Evolutionary conservation across 2,888 invertebrate genomes (phyloP), one percentile per base, ranked within the genome.

Genomic region (Eucriotettix oculatus): DNA sequence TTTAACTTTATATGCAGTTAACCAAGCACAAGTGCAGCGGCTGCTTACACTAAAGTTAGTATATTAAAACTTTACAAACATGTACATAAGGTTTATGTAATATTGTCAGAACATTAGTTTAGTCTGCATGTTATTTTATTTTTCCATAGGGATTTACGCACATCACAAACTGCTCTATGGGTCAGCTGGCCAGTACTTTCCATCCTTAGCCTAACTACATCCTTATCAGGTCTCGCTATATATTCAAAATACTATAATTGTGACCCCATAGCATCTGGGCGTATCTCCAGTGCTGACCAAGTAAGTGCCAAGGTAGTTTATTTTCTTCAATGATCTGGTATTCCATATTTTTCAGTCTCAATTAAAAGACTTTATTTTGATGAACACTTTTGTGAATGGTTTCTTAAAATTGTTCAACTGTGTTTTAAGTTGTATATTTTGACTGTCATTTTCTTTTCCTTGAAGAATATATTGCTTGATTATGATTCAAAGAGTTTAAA

Each of bases 241-340:
- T 95, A 86, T 70, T 89, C 90, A 14, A 85, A 84, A 64, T 95
- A 91, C 71, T 79, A 78, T 58, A 73, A 83, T 58, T 95, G 95
- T 70, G 94, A 95, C 75, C 95, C 95, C 0, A 71, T 84, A 0
- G 69, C 75, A 16, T 75, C 78, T 58, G 75, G 79, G 2, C 75
- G 80, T 53, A 88, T 91, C 60, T 70, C 71, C 40, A 80, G 81
- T 16, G 69, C 80, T 16, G 91, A 91, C 71, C 90, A 94, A 78
- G 74, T 80, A 65, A 42, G 63, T 57, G 14, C 16, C 10, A 29
- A 1, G 29, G 12, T 54, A 54, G 5, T 48, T n/a, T 9, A 5
- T 9, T 16, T 16, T 11, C 53, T 11, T 16, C 10, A 53, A 17
- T 16, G n/a, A 1, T 53, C 16, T 11, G 3, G 1, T 5, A 5